Evolutionary conservation across 2,113 vertebrate species (phyloP).

Genomic region (Microcebus griseorufus): DNA sequence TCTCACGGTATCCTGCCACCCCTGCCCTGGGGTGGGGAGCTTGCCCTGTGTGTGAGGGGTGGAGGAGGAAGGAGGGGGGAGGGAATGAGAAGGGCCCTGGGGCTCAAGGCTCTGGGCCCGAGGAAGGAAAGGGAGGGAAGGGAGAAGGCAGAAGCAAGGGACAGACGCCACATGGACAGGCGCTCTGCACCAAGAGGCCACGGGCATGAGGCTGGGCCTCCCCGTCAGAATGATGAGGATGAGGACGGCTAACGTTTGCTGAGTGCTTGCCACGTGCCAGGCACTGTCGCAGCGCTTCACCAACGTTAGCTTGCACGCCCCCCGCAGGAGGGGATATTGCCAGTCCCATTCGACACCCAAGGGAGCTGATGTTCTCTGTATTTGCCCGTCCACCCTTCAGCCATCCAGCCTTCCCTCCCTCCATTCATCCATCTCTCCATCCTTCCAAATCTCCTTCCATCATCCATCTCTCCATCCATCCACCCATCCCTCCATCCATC

Average conservation of each 20-base stretch:
- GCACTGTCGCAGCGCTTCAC: not conserved
- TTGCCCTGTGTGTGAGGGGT: not conserved
- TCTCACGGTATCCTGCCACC: not conserved
- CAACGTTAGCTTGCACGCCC: not conserved
- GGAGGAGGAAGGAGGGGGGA: not conserved
- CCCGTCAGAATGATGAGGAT: not conserved
- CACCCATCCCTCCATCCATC: too few species aligned
- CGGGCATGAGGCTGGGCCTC: rapidly evolving
- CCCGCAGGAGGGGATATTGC: not conserved
- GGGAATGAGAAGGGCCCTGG: not conserved
- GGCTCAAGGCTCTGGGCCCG: not conserved
- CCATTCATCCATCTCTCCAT: too few species aligned
- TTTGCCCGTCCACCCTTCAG: not conserved
- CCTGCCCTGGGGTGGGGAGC: too few species aligned
- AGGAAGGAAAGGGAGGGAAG: not conserved
- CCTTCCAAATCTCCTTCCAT: not conserved
- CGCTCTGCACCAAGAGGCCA: rapidly evolving
- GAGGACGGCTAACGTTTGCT: not conserved
- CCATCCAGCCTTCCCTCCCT: not conserved
- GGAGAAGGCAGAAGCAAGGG: not conserved
- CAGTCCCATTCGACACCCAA: not conserved
- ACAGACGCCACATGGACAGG: rapidly evolving
- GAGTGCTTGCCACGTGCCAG: not conserved
- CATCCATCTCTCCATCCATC: not conserved
- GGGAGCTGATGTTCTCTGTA: not conserved